Evolutionary conservation across 1,140 invertebrate genomes (phyloP).

Genomic region (Drosophila simulans): DNA sequence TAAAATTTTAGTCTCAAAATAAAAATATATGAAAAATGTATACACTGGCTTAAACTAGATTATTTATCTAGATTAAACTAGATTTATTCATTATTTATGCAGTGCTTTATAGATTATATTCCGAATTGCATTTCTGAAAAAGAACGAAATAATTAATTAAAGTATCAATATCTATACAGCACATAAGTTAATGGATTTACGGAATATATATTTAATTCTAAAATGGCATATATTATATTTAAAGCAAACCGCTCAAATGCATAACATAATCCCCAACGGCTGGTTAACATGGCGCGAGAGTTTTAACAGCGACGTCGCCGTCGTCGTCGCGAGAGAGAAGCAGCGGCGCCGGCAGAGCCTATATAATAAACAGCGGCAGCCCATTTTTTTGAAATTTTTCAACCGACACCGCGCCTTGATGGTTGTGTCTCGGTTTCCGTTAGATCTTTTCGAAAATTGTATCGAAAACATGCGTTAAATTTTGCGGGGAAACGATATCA

Average conservation of each 20-base stretch:
- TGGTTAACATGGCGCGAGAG: conserved; percentile 1
- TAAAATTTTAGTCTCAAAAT: background rate
- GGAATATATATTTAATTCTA: too few relatives aligned
- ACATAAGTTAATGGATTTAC: too few relatives aligned
- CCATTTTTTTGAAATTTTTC: conserved; percentile 9
- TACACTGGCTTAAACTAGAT: too few relatives aligned
- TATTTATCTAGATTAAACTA: too few relatives aligned
- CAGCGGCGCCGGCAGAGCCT: background rate
- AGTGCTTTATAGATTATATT: too few relatives aligned
- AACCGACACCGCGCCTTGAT: conserved; percentile 7
- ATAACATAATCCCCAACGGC: background rate
- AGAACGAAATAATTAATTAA: too few relatives aligned
- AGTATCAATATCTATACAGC: too few relatives aligned
- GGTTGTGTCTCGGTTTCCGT: conserved; percentile 9
- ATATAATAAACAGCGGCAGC: conserved; percentile 3
- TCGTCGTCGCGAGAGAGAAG: background rate
- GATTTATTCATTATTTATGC: too few relatives aligned
- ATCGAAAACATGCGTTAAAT: conserved; percentile 11
- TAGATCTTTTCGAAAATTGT: background rate
- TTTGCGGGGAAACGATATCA: background rate
- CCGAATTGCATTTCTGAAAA: too few relatives aligned
- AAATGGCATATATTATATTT: too few relatives aligned
- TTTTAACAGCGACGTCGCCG: background rate
- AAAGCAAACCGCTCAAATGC: too few relatives aligned
- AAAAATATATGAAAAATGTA: background rate